Percentiles rank a stretch among this genome's conserved stretches.
phyloP scores from a whole-genome alignment of 2,888 invertebrate genomes.

The Drosophila robusta region DNA sequence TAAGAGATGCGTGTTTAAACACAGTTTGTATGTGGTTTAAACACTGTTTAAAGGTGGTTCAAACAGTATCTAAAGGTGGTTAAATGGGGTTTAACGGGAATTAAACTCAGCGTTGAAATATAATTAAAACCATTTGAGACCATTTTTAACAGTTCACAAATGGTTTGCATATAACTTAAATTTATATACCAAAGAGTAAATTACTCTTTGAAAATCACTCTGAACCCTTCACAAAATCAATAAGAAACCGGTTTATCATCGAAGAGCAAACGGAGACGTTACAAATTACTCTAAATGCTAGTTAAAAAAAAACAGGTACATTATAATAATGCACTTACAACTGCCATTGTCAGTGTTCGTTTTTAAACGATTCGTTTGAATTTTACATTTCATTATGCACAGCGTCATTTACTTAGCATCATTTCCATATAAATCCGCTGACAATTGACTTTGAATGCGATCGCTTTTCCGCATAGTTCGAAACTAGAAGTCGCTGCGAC shows the following conservation, averaged over 20 bases:
- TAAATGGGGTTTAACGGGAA: too few species aligned
- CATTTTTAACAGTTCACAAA: too few species aligned
- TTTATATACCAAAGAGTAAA: not conserved
- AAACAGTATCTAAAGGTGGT: too few species aligned
- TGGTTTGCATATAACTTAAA: too few species aligned
- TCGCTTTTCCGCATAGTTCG: constrained; percentile 53
- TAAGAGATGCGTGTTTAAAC: too few species aligned
- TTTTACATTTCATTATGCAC: constrained; percentile 31
- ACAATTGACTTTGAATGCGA: constrained; percentile 52
- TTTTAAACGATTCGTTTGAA: constrained; percentile 13
- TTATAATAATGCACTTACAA: constrained; percentile 3
- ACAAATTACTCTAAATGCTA: not conserved
- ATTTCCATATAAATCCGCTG: constrained; percentile 45
- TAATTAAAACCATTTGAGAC: too few species aligned
- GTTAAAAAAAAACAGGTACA: not conserved
- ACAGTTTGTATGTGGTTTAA: too few species aligned
- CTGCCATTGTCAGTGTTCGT: not conserved
- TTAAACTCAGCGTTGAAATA: too few species aligned
- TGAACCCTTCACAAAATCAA: not conserved
- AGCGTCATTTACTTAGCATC: constrained; percentile 24
- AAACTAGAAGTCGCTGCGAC: not conserved
- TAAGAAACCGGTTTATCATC: not conserved
- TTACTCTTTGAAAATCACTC: not conserved
- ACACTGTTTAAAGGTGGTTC: too few species aligned
- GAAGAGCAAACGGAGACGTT: not conserved